Base-by-base conservation (phyloP, 1,140 invertebrate genomes). In the Papilio dardanus region DNA sequence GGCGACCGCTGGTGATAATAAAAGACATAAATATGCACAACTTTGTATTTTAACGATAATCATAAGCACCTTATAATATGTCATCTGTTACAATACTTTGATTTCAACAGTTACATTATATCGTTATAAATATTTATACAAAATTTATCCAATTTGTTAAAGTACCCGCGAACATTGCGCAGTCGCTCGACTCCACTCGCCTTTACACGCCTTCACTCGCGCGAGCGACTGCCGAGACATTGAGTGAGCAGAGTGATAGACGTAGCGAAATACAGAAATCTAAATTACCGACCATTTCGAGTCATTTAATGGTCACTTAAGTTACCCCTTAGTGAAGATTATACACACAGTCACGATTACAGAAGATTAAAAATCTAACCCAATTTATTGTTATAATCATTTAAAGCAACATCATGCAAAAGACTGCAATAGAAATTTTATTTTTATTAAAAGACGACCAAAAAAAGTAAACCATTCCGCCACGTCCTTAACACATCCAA, bases 41-140 rank as follows among this genome's bases (percentile, higher is more conserved):
- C 89, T 91, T 92, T 93, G 90, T 93, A 93, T 93, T 93, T 91
- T 93, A 93, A 93, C 92, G 90, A 92, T 92, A 90, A 92, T 91
- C 88, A 92, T 92, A 93, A 93, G 92, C 92, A 93, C 92, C 92
- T 92, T 92, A 93, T 86, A 92, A 90, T 92, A 91, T 92, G 89
- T 93, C 86, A 85, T 92, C 88, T 91, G 89, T 93, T 93, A 93
- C 88, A 91, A 90, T 92, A 89, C 84, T 80, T 87, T 90, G 82
- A 88, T 89, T 87, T 89, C 87, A 92, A 92, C 89, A 92, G 90
- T 92, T 92, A 93, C 84, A 92, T 88, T 93, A 92, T 86, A 92
- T 86, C 88, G 88, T 92, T 92, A 92, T 88, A 90, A 92, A 93
- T 91, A 92, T 92, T 92, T 93, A 92, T 92, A 93, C 91, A 92